Base-by-base conservation (phyloP, 1,140 invertebrate species). In the Venustaconcha ellipsiformis region DNA sequence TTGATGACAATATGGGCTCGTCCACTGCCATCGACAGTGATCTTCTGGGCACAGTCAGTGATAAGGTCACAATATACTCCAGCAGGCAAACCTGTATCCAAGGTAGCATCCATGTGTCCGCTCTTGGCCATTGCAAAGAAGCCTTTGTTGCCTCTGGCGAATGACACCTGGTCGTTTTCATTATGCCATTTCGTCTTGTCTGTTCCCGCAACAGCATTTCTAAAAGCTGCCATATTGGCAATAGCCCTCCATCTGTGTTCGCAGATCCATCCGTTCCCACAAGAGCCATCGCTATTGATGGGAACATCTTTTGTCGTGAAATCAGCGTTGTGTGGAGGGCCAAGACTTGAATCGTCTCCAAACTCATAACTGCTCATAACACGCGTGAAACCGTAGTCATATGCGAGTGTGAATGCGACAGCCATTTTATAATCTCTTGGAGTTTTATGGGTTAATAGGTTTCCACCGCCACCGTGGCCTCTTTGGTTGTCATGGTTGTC, bases 11-110 rank as follows among this genome's bases (percentile, higher is more conserved):
- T 93, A 56, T 90, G 82, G 4, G 93, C 95, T 14, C 88, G 91
- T 2, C 95, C 94, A 80, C 92, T 89, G 20, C 84, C 80, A 20
- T 92, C 92, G 2, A 97, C 95, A 0, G 80, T 89, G 0, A 96
- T 89, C 0, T 89, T 90, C 81, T 94, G 94, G 20, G 95, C 95
- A 63, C 89, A 90, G 23, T 95, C 95, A 15, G 93, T 93, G 63
- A 96, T 95, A 0, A 97, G 91, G 83, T 98, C 96, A 87, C 96
- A 97, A 86, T 97, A 97, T 0, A 79, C 90, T 12, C 96, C 96
- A 81, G 93, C 90, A 0, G 95, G 93, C 17, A 97, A 87, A 59
- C 94, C 94, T 1, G 95, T 96, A 88, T 84, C 74, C 59, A 89
- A 57, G n/a, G 72, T 80, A 15, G 62, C 75, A 71, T 86, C 83